These are phyloP conservation scores for Hemichromis elongatus DNA, from an alignment of 2,113 vertebrate genomes.

Conservation along the genomic window DNA sequence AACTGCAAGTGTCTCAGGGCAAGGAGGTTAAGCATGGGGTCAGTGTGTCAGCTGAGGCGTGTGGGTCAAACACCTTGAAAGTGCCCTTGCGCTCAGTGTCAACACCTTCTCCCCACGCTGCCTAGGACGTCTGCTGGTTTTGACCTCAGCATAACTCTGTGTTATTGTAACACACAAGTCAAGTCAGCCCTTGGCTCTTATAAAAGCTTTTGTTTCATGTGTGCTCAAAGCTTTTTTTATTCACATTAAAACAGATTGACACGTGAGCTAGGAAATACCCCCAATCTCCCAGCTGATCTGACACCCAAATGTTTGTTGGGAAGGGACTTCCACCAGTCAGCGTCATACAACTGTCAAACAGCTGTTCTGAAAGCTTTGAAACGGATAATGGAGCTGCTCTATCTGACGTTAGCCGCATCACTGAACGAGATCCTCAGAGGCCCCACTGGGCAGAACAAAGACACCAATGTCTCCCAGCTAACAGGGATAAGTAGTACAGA, in stretches of 20 bases:
- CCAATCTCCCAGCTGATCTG: not conserved
- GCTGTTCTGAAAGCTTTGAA: conserved; percentile 19
- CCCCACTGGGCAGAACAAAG: conserved; percentile 62
- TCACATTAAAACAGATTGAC: not conserved
- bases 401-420: conserved; percentile 30
- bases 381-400: conserved; percentile 14
- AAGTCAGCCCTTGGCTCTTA: not conserved
- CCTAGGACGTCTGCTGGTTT: not conserved
- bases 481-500: conserved; percentile 62
- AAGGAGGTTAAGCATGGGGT: conserved; percentile 32
- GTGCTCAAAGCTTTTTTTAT: not conserved
- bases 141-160: not conserved
- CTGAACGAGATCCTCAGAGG: conserved; percentile 30
- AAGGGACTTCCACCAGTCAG: not conserved
- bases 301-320: not conserved
- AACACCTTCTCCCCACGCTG: not conserved
- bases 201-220: not conserved
- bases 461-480: conserved; percentile 46
- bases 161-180: not conserved
- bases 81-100: conserved; percentile 24
- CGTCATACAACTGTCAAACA: conserved; percentile 23
- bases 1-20: not conserved
- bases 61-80: conserved; percentile 3
- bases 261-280: fast-evolving
- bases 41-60: conserved; percentile 34